Percentiles rank a stretch among this genome's conserved stretches.
Conservation (phyloP, 2,797 vertebrate species). For the Decapterus maruadsi region DNA sequence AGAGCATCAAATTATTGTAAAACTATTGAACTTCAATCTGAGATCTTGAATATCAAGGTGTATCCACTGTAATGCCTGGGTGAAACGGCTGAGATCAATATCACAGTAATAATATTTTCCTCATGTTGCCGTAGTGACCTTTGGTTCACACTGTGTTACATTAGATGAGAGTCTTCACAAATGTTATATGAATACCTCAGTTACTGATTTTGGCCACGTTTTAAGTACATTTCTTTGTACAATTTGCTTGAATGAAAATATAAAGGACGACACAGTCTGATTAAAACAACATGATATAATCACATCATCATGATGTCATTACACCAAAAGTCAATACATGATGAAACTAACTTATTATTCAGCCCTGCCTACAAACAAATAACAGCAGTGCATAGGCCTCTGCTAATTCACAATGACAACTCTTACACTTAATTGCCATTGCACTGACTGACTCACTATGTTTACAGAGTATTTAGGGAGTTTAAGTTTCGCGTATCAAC, state of each 20-base stretch:
- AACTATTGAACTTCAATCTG: conserved; percentile 5
- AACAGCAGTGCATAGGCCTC: conserved; percentile 28
- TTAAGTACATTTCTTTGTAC: background rate
- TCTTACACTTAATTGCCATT: conserved; percentile 47
- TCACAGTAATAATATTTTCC: background rate
- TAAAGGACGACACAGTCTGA: background rate
- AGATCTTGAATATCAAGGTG: background rate
- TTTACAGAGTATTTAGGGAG: conserved; percentile 46
- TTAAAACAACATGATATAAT: conserved; percentile 5
- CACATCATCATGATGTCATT: background rate
- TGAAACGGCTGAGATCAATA: background rate
- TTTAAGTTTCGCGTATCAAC: conserved; percentile 55
- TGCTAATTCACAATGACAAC: conserved; percentile 54
- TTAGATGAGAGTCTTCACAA: background rate
- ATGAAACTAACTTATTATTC: conserved; percentile 8
- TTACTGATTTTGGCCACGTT: background rate
- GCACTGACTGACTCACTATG: conserved; percentile 24
- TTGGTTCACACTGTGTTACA: background rate
- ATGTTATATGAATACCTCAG: background rate
- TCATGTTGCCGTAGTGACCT: background rate
- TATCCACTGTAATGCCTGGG: background rate
- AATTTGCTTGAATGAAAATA: background rate
- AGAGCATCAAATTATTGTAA: background rate
- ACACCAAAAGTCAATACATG: background rate
- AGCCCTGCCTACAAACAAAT: conserved; percentile 35